A percentile compares a stretch with the other conserved stretches of the same genome.
These are phyloP conservation scores for Narcine bancroftii DNA, from an alignment of 2,113 vertebrate species.

Conservation along the genomic window DNA sequence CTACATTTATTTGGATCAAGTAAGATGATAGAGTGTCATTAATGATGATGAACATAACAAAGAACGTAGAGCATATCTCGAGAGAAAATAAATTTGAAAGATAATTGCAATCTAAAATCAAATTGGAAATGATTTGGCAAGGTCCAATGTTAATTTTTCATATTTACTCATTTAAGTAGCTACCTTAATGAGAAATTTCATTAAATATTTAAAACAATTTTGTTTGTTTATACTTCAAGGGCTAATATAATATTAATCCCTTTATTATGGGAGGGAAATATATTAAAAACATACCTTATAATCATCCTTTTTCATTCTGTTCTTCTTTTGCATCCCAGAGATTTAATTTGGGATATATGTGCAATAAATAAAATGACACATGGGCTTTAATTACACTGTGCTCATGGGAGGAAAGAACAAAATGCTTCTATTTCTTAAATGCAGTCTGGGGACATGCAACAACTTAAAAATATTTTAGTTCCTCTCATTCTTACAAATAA, in stretches of 20 bases:
- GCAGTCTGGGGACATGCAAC: background rate
- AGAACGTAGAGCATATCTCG: background rate
- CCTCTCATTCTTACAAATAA: background rate
- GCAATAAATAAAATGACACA: background rate
- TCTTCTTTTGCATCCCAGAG: background rate
- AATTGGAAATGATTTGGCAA: background rate
- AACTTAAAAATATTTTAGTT: background rate
- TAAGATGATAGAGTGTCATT: background rate
- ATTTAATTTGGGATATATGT: background rate
- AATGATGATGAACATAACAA: background rate
- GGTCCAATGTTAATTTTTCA: background rate
- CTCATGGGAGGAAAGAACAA: background rate
- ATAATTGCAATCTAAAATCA: background rate
- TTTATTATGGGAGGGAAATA: background rate
- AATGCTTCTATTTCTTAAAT: too few relatives aligned
- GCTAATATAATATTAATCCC: background rate
- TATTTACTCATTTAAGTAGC: background rate
- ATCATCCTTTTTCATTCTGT: background rate
- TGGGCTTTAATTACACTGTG: background rate
- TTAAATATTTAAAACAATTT: conserved; percentile 3
- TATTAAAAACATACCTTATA: background rate
- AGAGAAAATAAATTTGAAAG: background rate
- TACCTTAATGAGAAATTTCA: background rate
- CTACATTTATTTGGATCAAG: background rate
- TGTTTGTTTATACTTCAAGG: background rate